These are phyloP conservation scores for Caenorhabditis zanzibari DNA, from an alignment of 2,888 invertebrate species.

Conservation along the genomic window DNA sequence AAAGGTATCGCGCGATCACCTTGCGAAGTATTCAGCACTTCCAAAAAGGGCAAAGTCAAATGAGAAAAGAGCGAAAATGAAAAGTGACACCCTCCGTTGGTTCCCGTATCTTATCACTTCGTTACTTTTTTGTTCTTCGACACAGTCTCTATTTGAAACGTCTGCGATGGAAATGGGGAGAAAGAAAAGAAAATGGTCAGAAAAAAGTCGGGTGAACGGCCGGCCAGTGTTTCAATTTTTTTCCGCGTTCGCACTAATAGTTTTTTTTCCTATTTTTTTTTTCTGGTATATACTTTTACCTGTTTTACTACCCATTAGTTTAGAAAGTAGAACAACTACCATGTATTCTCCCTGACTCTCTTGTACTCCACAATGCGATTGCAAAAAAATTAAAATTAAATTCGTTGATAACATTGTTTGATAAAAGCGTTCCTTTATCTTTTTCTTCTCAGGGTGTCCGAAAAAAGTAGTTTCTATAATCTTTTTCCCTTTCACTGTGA, in stretches of 20 bases:
- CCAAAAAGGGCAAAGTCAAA: neutral
- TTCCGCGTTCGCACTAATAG: neutral
- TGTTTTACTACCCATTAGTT: no score
- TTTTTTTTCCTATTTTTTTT: neutral
- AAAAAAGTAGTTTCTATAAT: no score
- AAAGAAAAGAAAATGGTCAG: neutral
- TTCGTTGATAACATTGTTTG: no score
- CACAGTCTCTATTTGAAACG: neutral
- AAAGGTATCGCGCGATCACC: neutral
- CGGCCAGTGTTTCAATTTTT: neutral
- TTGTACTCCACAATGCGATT: no score
- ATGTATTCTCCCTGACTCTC: no score
- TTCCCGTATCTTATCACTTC: neutral
- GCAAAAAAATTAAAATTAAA: no score
- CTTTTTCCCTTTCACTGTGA: no score
- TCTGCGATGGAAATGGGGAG: neutral
- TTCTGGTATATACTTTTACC: neutral
- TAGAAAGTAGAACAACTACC: no score
- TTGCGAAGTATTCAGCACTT: neutral
- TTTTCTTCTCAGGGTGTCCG: no score
- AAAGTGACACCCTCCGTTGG: neutral
- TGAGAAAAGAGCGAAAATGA: neutral
- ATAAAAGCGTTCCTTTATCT: no score
- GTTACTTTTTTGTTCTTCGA: neutral
- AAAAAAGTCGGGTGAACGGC: neutral